phyloP scores from a whole-genome alignment of 1,140 invertebrate genomes.

The Ladona fulva region DNA sequence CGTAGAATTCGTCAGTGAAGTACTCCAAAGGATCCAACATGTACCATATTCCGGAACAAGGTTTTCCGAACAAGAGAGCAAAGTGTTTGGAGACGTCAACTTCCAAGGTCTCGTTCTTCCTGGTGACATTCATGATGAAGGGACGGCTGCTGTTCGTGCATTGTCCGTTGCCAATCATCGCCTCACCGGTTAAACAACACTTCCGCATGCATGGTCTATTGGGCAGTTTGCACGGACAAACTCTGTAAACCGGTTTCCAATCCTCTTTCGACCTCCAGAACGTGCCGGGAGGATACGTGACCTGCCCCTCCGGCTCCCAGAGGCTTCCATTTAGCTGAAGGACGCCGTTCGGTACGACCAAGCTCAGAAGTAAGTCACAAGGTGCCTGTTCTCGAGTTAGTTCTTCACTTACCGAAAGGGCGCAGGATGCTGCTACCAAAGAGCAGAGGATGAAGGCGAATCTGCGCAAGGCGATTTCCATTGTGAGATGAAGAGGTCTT shows the following conservation, averaged over 20 bases:
- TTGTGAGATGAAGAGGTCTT: too few species aligned
- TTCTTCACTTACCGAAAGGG: too few species aligned
- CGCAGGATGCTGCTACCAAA: too few species aligned
- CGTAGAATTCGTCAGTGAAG: not conserved
- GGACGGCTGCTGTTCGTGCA: not conserved
- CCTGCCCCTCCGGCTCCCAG: not conserved
- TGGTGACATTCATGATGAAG: not conserved
- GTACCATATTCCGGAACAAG: not conserved
- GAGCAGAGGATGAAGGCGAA: too few species aligned
- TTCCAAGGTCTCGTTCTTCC: not conserved
- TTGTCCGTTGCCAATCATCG: not conserved
- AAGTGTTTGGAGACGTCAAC: not conserved
- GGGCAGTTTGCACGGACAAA: not conserved
- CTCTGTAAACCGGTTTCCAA: not conserved
- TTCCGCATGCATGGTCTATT: not conserved
- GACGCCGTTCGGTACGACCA: not conserved
- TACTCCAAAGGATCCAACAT: not conserved
- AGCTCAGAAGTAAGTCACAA: not conserved
- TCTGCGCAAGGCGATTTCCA: too few species aligned
- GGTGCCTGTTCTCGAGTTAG: too few species aligned
- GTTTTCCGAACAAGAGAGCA: not conserved
- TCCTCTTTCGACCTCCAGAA: not conserved
- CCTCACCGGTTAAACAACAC: not conserved
- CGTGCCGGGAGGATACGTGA: not conserved
- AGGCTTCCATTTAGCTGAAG: not conserved